Conservation (phyloP, 1,140 invertebrate genomes). For the Muscidifurax raptorellus region DNA sequence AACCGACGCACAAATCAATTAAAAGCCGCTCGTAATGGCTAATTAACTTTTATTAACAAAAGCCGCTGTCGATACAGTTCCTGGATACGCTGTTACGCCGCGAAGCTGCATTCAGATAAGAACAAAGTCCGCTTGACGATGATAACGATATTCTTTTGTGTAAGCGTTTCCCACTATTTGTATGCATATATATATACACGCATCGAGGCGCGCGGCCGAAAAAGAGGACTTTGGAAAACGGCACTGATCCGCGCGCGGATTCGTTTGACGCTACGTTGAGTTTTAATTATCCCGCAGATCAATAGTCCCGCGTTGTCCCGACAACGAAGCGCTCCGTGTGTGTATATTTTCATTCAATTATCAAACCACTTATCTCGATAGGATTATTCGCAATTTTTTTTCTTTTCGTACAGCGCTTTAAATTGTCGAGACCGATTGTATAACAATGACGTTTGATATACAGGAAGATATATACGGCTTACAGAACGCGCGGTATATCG, state of each 20-base stretch:
- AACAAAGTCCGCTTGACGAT: no score
- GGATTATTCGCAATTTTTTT: background rate
- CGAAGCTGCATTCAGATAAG: no score
- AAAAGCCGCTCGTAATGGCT: background rate
- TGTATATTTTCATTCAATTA: background rate
- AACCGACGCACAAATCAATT: background rate
- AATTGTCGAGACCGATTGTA: background rate
- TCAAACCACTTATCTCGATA: background rate
- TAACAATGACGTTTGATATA: background rate
- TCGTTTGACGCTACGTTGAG: background rate
- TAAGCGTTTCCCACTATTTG: no score
- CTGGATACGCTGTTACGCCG: no score
- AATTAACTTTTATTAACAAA: background rate
- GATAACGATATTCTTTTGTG: no score
- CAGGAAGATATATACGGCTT: background rate
- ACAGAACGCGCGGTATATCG: background rate
- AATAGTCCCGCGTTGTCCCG: background rate
- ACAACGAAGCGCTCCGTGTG: background rate
- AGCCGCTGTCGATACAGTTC: no score
- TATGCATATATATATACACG: no score
- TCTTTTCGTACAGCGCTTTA: background rate
- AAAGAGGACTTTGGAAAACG: no score
- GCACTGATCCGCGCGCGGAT: background rate
- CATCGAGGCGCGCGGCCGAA: no score
- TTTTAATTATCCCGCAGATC: constrained; percentile 20